Percentiles rank a stretch among this genome's conserved stretches.
Conservation (phyloP, 2,113 vertebrate genomes). For the Pseudois nayaur region DNA sequence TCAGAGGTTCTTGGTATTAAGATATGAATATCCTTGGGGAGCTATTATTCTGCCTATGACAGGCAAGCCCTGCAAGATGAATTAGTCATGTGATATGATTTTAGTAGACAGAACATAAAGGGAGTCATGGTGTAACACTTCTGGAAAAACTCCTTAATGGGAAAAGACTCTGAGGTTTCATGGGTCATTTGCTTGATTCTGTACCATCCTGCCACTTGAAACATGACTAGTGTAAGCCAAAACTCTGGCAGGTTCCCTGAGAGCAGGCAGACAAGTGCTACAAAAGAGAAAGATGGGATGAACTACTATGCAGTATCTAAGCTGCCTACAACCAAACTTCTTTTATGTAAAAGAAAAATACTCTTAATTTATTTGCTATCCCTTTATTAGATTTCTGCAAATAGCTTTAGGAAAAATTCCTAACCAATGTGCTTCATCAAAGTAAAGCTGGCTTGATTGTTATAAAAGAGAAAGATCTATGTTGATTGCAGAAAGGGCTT, state of each 20-base stretch:
- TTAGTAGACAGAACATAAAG: neutral
- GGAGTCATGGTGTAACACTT: neutral
- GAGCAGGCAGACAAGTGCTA: neutral
- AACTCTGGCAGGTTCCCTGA: neutral
- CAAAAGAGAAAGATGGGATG: neutral
- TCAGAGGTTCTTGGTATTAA: neutral
- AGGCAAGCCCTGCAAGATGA: neutral
- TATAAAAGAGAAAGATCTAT: neutral
- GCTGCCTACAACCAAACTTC: neutral
- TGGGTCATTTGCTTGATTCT: neutral
- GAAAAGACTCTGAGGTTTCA: neutral
- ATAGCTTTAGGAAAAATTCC: slow-evolving; percentile 3
- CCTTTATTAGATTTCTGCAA: neutral
- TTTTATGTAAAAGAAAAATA: neutral
- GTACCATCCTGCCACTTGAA: neutral
- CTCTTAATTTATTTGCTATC: neutral
- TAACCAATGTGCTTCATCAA: neutral
- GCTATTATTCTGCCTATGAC: neutral
- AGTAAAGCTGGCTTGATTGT: neutral
- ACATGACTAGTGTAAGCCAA: neutral
- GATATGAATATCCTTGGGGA: neutral
- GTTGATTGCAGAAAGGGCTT: neutral
- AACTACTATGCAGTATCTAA: neutral
- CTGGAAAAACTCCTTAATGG: neutral
- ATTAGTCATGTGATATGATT: neutral